Conservation (phyloP, 2,797 vertebrate genomes). For the Gymnothorax javanicus region DNA sequence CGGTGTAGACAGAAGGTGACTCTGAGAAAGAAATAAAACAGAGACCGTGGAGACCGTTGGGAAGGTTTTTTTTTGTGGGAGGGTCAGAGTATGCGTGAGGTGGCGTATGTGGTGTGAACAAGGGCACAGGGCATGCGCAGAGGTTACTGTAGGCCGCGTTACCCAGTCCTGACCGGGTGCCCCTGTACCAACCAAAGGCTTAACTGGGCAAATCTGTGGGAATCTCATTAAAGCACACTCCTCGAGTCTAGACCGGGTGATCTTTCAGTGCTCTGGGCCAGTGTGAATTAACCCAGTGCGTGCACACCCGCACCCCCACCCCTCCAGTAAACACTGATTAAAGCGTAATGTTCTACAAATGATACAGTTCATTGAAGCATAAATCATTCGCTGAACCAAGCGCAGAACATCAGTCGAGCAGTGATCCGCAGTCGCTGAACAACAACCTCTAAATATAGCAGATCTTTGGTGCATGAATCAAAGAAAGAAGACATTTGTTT, state of each 20-base stretch:
- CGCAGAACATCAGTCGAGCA: conserved; percentile 1
- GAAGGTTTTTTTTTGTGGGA: neutral
- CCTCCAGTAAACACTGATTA: conserved; percentile 36
- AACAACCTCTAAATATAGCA: conserved; percentile 25
- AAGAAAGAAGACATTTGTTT: conserved; percentile 14
- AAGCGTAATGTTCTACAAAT: conserved; percentile 43
- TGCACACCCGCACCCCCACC: conserved; percentile 37
- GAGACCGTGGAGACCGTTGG: neutral
- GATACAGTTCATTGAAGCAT: conserved; percentile 43
- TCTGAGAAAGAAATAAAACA: neutral
- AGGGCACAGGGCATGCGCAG: neutral
- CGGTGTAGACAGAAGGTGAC: neutral
- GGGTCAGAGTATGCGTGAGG: neutral
- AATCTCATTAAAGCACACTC: conserved; percentile 83
- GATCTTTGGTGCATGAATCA: conserved; percentile 18
- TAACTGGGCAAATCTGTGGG: conserved; percentile 75
- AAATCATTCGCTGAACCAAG: conserved; percentile 29
- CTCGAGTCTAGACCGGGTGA: conserved; percentile 76
- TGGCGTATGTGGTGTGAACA: neutral
- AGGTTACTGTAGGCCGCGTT: conserved; percentile 21
- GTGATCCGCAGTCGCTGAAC: conserved; percentile 24
- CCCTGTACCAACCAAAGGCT: conserved; percentile 66
- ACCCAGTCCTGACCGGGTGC: conserved; percentile 43
- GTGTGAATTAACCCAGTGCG: conserved; percentile 51
- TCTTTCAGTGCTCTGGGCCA: conserved; percentile 59